Evolutionary conservation across 2,888 invertebrate genomes (phyloP).

Genomic region (Escarpia spicata): DNA sequence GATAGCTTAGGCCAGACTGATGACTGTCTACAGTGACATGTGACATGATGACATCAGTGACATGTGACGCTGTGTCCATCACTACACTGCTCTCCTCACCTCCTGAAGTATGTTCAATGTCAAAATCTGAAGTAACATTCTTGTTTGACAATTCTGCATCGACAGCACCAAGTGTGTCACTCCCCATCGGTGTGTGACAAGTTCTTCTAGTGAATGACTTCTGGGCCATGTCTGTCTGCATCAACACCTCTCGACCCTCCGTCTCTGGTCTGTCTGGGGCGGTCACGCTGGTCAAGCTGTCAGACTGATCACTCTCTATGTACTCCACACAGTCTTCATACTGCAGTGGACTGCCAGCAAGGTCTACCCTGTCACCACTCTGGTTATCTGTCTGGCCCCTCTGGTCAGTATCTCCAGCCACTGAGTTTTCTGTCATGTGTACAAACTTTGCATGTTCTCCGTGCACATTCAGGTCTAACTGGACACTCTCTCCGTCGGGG

Average conservation of each 20-base stretch:
- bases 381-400: not conserved
- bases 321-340: slow-evolving; percentile 1
- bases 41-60: no score
- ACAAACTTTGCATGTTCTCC: not conserved
- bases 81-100: not conserved
- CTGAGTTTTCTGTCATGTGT: not conserved
- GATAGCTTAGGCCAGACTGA: not conserved
- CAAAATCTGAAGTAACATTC: no score
- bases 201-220: no score
- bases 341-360: not conserved
- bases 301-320: not conserved
- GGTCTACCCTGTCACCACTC: not conserved
- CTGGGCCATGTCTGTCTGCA: not conserved
- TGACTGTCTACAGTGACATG: not conserved
- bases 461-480: not conserved
- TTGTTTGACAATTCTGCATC: not conserved
- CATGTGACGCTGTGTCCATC: no score
- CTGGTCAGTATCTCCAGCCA: not conserved
- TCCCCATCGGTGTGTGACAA: no score
- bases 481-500: not conserved
- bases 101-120: not conserved
- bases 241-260: not conserved
- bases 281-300: not conserved
- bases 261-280: not conserved
- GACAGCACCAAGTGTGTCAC: no score